Evolutionary conservation across 2,797 vertebrate genomes (phyloP).

Genomic region (Hydrolagus colliei): DNA sequence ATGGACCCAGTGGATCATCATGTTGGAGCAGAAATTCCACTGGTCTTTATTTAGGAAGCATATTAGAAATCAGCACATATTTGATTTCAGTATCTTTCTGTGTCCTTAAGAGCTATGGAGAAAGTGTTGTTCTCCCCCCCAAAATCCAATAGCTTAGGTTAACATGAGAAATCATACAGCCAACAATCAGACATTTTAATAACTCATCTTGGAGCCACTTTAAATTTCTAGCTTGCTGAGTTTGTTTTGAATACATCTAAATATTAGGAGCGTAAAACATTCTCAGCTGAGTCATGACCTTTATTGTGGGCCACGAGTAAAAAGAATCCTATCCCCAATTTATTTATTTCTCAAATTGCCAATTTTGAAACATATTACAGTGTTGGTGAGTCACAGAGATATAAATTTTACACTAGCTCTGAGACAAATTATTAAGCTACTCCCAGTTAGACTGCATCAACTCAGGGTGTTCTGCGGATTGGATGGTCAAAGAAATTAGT

Average conservation of each 20-base stretch:
- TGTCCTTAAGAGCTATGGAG: too few relatives aligned
- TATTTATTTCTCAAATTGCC: background rate
- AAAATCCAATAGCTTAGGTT: too few relatives aligned
- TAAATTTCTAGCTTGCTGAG: background rate
- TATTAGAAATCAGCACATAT: too few relatives aligned
- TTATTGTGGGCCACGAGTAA: background rate
- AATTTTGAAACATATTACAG: background rate
- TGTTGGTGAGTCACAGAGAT: background rate
- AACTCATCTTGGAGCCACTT: background rate
- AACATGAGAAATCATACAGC: too few relatives aligned
- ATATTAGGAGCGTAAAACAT: background rate
- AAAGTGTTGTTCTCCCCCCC: too few relatives aligned
- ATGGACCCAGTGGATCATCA: too few relatives aligned
- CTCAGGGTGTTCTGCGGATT: background rate
- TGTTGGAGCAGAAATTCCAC: too few relatives aligned
- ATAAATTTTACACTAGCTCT: background rate
- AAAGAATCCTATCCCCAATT: background rate
- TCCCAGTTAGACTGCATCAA: background rate
- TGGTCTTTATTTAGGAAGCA: too few relatives aligned
- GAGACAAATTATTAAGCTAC: slow-evolving; percentile 16
- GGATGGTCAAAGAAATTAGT: background rate
- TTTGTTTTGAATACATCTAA: background rate
- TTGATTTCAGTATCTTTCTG: too few relatives aligned
- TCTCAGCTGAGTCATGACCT: background rate
- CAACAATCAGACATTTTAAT: background rate